Evolutionary conservation across 2,888 invertebrate genomes (phyloP).

Genomic region (Xestia ashworthii): DNA sequence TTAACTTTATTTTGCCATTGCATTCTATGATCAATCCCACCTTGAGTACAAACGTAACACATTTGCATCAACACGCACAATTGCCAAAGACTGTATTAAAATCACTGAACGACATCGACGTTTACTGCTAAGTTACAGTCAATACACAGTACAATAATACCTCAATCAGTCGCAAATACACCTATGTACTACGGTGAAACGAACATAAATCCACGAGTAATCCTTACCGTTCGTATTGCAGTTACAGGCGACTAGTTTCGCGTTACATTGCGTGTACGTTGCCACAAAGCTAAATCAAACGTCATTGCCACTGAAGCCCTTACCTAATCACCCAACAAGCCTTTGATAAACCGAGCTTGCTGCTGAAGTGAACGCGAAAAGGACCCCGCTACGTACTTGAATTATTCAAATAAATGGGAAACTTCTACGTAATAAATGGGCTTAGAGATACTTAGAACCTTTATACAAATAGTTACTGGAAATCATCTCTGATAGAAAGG

Average conservation of each 20-base stretch:
- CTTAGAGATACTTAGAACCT: not conserved
- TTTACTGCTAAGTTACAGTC: not conserved
- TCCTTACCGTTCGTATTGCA: slow-evolving; percentile 41
- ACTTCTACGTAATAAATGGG: slow-evolving; percentile 14
- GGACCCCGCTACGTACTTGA: slow-evolving; percentile 27
- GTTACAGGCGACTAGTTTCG: slow-evolving; percentile 50
- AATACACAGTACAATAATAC: slow-evolving; percentile 1
- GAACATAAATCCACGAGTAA: slow-evolving; percentile 42
- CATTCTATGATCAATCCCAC: not conserved
- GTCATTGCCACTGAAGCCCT: slow-evolving; percentile 81
- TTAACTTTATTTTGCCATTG: not conserved
- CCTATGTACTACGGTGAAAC: slow-evolving; percentile 10
- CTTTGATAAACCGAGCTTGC: slow-evolving; percentile 80
- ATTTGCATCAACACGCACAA: not conserved
- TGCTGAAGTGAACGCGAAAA: slow-evolving; percentile 56
- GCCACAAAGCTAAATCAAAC: slow-evolving; percentile 83
- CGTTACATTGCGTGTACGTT: slow-evolving; percentile 58
- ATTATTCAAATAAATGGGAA: slow-evolving; percentile 31
- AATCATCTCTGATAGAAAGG: not conserved
- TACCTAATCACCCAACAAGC: slow-evolving; percentile 80
- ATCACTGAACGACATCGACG: not conserved
- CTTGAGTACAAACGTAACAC: not conserved
- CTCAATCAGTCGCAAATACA: not conserved
- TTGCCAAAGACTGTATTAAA: not conserved
- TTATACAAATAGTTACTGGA: not conserved